phyloP scores from a whole-genome alignment of 2,888 invertebrate species.

The Sylvicola cinctus region DNA sequence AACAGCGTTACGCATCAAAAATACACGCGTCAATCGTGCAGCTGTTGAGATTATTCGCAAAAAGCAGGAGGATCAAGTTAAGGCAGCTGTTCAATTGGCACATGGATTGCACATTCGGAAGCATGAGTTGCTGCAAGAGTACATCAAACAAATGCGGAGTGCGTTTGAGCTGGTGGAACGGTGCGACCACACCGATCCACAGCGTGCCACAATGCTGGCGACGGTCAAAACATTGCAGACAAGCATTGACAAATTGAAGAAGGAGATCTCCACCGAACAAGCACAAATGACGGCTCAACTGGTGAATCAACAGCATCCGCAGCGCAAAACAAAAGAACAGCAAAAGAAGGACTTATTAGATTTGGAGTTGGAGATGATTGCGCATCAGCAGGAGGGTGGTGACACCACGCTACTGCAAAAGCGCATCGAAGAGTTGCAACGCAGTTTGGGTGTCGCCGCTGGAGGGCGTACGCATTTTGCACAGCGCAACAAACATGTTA shows the following conservation, averaged over 20 bases:
- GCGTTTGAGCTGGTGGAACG: conserved; percentile 66
- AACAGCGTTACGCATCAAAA: conserved; percentile 22
- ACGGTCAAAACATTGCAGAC: conserved; percentile 69
- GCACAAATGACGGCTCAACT: conserved; percentile 24
- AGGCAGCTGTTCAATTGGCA: conserved; percentile 54
- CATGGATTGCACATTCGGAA: conserved; percentile 67
- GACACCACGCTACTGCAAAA: conserved; percentile 67
- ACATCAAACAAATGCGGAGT: conserved; percentile 69
- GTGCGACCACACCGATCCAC: conserved; percentile 45
- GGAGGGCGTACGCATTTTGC: conserved; percentile 10
- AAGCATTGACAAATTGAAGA: conserved; percentile 42
- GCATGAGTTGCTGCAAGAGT: conserved; percentile 69
- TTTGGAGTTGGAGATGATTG: conserved; percentile 76
- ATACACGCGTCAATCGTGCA: conserved; percentile 33
- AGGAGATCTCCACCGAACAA: conserved; percentile 23
- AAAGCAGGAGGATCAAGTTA: conserved; percentile 51
- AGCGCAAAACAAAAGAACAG: conserved; percentile 51
- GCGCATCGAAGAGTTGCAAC: conserved; percentile 47
- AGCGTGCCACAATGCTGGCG: conserved; percentile 50
- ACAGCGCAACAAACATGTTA: conserved; percentile 13
- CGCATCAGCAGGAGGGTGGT: conserved; percentile 68
- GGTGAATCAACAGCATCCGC: conserved; percentile 16
- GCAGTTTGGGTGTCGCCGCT: conserved; percentile 16
- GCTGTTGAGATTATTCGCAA: conserved; percentile 48
- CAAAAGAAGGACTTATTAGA: conserved; percentile 78